A percentile compares a stretch with the other conserved stretches of the same genome.
phyloP scores from a whole-genome alignment of 2,113 vertebrate species.

The Cyrtonyx montezumae region DNA sequence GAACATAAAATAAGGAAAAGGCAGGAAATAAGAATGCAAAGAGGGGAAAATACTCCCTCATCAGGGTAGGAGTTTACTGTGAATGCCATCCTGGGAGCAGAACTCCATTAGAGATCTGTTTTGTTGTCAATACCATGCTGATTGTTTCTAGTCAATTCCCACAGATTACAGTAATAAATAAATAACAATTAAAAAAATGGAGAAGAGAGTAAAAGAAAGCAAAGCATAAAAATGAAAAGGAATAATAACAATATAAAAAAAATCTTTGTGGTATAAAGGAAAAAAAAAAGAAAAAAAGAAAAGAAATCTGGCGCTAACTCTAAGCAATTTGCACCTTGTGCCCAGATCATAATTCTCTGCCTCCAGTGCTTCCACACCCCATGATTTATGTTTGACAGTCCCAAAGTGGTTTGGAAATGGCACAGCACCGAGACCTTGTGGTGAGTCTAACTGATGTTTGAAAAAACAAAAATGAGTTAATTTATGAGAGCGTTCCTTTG shows the following conservation, averaged over 20 bases:
- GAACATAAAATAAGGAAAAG: neutral
- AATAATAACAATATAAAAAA: neutral
- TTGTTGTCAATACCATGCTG: neutral
- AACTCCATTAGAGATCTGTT: fast-evolving
- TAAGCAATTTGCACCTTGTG: constrained; percentile 70
- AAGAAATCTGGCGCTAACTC: constrained; percentile 44
- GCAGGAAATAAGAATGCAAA: neutral
- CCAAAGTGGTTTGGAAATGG: constrained; percentile 65
- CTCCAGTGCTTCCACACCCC: constrained; percentile 29
- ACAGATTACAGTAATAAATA: neutral
- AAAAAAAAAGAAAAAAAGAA: fast-evolving
- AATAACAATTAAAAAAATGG: neutral
- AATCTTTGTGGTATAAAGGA: neutral
- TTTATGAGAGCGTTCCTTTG: constrained; percentile 60
- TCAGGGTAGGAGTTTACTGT: neutral
- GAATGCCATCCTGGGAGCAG: neutral
- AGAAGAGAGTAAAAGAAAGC: neutral
- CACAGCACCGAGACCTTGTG: constrained; percentile 55
- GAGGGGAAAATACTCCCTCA: neutral
- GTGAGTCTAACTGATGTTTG: constrained; percentile 61
- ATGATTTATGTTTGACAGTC: constrained; percentile 60
- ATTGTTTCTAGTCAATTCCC: neutral
- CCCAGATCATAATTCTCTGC: constrained; percentile 59
- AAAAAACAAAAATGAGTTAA: constrained; percentile 56
- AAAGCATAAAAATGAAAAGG: neutral